Evolutionary conservation across 2,888 invertebrate genomes (phyloP), one percentile per base, ranked within the genome.

Genomic region (Neoaliturus tenellus): DNA sequence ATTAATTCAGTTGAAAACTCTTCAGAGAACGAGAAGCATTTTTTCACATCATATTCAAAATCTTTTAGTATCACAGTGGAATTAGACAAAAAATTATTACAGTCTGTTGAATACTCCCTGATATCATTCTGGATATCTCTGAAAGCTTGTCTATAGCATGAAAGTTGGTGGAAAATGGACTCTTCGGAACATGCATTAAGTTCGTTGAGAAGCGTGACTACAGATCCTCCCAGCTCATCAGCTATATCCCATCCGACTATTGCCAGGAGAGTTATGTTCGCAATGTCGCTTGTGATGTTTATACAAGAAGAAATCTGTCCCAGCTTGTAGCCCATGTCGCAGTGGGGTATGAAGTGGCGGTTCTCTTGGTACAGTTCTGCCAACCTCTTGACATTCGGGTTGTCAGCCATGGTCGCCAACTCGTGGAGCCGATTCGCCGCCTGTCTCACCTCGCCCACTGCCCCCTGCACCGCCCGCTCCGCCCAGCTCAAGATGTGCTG

Each of bases 201-300:
- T 17, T 75, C 75, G 28, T 28, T 44, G 0, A 75, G 39, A 3
- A 75, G 2, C 8, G 4, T 6, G 6, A 44, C 44, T 17, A 75
- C 25, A 8, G 41, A 2, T 3, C 4, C 75, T 28, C 20, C 25
- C 6, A 75, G 5, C 1, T 75, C 28, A 20, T 41, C n/a, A 28
- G 28, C 41, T 3, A 75, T 44, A 6, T 75, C 1, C 28, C 48
- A 75, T 2, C 75, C 75, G 17, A 28, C 23, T 17, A 44, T 35
- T 1, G 44, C 41, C 2, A 44, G 48, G 14, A 17, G 0, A 1
- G 75, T 75, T 1, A 75, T 25, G 48, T 75, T 75, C 5, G 75
- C 75, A n/a, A 75, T 35, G 23, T 75, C 75, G 12, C 28, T 28
- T 2, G 75, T 75, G 20, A 75, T 35, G 75, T 75, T 75, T 4